Conservation (phyloP, 1,140 invertebrate genomes). For the Hyposmocoma kahamanoa region DNA sequence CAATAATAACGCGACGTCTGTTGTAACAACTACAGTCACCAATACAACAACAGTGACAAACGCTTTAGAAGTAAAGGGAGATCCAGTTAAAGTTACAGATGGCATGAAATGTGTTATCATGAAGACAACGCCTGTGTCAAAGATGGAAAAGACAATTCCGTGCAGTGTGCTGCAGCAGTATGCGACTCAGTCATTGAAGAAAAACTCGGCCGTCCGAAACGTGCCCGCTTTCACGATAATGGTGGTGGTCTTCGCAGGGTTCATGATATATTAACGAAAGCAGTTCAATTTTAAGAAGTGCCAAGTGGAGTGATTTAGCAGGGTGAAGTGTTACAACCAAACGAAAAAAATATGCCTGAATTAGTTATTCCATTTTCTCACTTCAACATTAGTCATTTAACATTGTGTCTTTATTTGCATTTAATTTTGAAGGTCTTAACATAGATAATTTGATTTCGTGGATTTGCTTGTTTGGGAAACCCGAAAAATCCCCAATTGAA, state of each 20-base stretch:
- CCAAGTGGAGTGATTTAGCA: no score
- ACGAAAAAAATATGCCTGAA: no score
- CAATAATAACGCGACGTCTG: constrained; percentile 7
- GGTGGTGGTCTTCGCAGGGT: constrained; percentile 27
- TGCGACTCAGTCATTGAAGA: constrained; percentile 48
- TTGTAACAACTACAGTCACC: constrained; percentile 20
- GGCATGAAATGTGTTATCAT: constrained; percentile 61
- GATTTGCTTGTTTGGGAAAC: no score
- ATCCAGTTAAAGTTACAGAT: constrained; percentile 51
- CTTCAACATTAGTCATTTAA: no score
- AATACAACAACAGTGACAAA: constrained; percentile 47
- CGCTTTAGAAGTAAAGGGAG: constrained; percentile 55
- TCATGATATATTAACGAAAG: constrained; percentile 23
- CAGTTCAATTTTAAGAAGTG: no score
- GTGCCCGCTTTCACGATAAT: constrained; percentile 39
- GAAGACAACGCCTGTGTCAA: constrained; percentile 32
- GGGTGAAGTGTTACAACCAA: no score
- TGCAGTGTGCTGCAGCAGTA: constrained; percentile 55
- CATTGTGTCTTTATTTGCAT: no score
- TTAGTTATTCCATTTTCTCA: no score
- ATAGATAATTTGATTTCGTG: no score
- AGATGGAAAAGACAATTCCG: constrained; percentile 45
- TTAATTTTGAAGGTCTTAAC: no score
- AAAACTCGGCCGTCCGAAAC: constrained; percentile 40
- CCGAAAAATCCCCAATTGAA: no score